Conservation (phyloP, 92 coral and sea anemone genomes). For the Porites lobata region DNA sequence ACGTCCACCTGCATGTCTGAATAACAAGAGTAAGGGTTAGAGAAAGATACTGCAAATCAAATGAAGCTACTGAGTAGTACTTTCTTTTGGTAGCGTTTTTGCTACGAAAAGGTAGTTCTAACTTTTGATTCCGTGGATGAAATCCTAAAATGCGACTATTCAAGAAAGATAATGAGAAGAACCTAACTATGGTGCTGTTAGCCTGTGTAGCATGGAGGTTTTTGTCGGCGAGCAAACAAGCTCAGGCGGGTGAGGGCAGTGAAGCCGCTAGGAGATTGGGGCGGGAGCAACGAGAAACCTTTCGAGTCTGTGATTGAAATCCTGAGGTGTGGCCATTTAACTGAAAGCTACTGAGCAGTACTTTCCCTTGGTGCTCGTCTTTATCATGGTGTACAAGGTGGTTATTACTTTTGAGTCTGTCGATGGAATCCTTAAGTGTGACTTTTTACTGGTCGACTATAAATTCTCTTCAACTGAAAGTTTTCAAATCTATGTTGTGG, state of each 20-base stretch:
- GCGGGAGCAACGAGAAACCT: neutral
- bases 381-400: neutral
- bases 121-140: too few relatives aligned
- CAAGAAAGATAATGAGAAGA: too few relatives aligned
- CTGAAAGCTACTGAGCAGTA: neutral
- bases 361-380: neutral
- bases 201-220: too few relatives aligned
- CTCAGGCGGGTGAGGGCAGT: too few relatives aligned
- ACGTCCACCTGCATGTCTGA: conserved; percentile 83
- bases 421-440: neutral
- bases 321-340: neutral
- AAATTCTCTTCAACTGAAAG: neutral
- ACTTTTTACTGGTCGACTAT: too few relatives aligned
- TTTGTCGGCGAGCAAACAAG: too few relatives aligned
- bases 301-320: neutral
- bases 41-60: neutral
- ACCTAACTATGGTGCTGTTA: too few relatives aligned
- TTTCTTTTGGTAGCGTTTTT: neutral
- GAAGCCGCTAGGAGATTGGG: too few relatives aligned
- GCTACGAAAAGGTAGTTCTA: neutral
- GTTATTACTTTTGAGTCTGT: neutral
- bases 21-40: neutral
- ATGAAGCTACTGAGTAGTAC: neutral
- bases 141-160: too few relatives aligned
- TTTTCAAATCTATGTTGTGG: neutral